Percentiles rank a stretch among this genome's conserved stretches.
Conservation (phyloP, 2,797 vertebrate species). For the Heliangelus exortis region DNA sequence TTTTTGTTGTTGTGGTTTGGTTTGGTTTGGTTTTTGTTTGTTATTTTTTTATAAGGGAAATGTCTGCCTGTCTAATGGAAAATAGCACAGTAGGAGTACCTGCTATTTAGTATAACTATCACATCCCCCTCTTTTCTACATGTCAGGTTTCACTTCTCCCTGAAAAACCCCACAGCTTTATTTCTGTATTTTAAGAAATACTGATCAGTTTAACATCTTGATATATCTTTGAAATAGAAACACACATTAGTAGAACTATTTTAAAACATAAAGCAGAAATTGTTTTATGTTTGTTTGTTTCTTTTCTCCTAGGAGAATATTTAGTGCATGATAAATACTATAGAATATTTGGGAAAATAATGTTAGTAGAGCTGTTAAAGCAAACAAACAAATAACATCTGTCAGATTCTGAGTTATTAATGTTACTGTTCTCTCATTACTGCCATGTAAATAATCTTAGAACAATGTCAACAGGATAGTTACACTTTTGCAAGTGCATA, state of each 20-base stretch:
- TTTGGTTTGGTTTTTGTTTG: no score
- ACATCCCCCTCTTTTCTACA: not conserved
- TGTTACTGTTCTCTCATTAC: not conserved
- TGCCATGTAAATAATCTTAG: not conserved
- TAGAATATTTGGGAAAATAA: not conserved
- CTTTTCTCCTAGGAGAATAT: not conserved
- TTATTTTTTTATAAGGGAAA: not conserved
- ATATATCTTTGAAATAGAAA: not conserved
- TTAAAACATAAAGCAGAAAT: not conserved
- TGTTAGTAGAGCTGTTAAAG: not conserved
- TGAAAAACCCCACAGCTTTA: not conserved
- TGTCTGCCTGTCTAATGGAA: not conserved
- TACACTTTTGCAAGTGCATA: not conserved
- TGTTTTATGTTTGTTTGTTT: not conserved
- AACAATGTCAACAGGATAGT: not conserved
- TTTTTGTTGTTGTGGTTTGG: no score
- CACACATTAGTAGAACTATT: rapidly evolving
- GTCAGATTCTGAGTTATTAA: not conserved
- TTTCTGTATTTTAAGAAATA: not conserved
- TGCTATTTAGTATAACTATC: not conserved
- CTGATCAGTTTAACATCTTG: not conserved
- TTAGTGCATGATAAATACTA: not conserved
- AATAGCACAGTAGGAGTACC: not conserved
- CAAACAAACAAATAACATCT: not conserved
- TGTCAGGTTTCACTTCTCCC: not conserved